Conservation (phyloP, 2,797 vertebrate genomes). For the Gastrophryne carolinensis region DNA sequence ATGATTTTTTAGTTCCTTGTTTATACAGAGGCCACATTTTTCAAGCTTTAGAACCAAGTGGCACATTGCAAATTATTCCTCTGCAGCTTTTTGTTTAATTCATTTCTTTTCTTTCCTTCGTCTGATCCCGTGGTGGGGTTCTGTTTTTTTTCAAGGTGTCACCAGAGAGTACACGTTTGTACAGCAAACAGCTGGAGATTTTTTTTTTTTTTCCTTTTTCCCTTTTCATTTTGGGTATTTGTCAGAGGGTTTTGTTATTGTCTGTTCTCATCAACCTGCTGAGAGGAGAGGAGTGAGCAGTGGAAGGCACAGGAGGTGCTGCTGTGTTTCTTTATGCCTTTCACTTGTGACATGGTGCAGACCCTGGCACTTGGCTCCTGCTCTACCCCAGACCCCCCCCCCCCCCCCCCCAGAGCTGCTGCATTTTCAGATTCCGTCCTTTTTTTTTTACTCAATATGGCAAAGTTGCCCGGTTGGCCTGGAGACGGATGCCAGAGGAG, state of each 20-base stretch:
- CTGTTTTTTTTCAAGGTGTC: constrained; percentile 99
- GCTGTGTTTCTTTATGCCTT: constrained; percentile 71
- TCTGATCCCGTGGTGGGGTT: constrained; percentile 72
- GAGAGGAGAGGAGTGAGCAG: constrained; percentile 58
- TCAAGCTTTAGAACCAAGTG: constrained; percentile 96
- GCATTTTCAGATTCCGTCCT: constrained; percentile 84
- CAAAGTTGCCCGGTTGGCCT: constrained; percentile 84
- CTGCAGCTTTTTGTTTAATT: constrained; percentile 96
- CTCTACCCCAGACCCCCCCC: no score
- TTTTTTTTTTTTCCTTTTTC: constrained; percentile 37
- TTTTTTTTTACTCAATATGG: constrained; percentile 97
- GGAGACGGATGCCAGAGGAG: constrained; percentile 47
- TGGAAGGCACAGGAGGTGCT: constrained; percentile 34
- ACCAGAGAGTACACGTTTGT: constrained; percentile 74
- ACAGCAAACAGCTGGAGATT: constrained; percentile 69
- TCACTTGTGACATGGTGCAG: constrained; percentile 96
- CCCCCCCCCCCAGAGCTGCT: constrained; percentile 65
- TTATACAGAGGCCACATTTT: constrained; percentile 96
- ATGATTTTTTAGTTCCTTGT: constrained; percentile 91
- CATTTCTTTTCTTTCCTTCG: constrained; percentile 76
- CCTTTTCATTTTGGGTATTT: constrained; percentile 62
- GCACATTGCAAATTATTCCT: constrained; percentile 84
- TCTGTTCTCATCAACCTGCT: constrained; percentile 70
- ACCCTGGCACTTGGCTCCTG: constrained; percentile 83
- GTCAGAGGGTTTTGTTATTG: constrained; percentile 71